Evolutionary conservation across 1,140 invertebrate species (phyloP).

Genomic region (Drosophila sproati): DNA sequence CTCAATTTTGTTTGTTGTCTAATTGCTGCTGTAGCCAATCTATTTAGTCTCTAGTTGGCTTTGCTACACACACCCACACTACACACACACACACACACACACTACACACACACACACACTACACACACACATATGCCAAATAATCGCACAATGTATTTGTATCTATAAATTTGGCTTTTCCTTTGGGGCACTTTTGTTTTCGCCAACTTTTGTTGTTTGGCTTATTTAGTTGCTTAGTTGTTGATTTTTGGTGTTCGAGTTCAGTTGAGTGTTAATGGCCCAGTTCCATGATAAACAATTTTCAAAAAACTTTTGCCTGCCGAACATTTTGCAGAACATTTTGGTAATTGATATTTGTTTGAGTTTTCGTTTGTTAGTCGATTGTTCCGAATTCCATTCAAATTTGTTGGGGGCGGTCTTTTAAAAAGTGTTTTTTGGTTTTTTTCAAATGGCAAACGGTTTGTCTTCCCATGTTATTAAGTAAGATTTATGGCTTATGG

Average conservation of each 20-base stretch:
- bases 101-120: not conserved
- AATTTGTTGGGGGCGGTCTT: not conserved
- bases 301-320: conserved; percentile 21
- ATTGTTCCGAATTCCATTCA: conserved; percentile 1
- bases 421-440: conserved; percentile 5
- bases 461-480: not conserved
- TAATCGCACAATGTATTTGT: conserved; percentile 9
- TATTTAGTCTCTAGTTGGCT: conserved; percentile 39
- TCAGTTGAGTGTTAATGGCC: conserved; percentile 46
- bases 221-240: not conserved
- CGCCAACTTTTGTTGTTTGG: conserved; percentile 27
- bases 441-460: not conserved
- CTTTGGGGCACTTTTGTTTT: conserved; percentile 35
- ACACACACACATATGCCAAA: conserved; percentile 5
- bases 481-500: not conserved
- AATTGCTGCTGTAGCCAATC: conserved; percentile 26
- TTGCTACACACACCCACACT: conserved; percentile 16
- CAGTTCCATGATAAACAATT: conserved; percentile 55
- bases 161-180: conserved; percentile 41
- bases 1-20: conserved; percentile 42
- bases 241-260: conserved; percentile 12
- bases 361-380: conserved; percentile 5
- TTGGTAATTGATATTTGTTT: conserved; percentile 40
- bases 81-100: no score
- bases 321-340: conserved; percentile 8